A percentile compares a stretch with the other conserved stretches of the same genome.
phyloP scores from a whole-genome alignment of 2,888 invertebrate genomes.

The Drosophila subquinaria region DNA sequence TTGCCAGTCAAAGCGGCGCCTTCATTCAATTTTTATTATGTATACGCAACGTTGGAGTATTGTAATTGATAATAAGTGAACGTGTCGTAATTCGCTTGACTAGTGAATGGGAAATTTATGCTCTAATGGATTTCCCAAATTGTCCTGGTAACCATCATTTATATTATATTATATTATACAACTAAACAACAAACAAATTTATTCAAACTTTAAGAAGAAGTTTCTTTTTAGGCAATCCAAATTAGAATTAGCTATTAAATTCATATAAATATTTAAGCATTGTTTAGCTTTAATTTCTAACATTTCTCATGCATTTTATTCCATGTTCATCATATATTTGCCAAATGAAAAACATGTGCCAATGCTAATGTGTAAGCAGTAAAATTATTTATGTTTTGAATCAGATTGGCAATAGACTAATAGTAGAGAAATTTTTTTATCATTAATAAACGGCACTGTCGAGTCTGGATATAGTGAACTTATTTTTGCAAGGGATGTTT shows the following conservation, averaged over 20 bases:
- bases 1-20: conserved; percentile 65
- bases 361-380: too few species aligned
- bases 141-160: neutral
- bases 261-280: neutral
- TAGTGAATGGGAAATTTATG: conserved; percentile 6
- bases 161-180: too few species aligned
- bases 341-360: neutral
- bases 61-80: conserved; percentile 22
- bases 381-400: neutral
- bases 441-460: too few species aligned
- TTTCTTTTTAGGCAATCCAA: neutral
- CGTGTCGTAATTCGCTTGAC: conserved; percentile 18
- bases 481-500: too few species aligned
- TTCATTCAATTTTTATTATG: conserved; percentile 51
- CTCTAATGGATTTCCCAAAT: conserved; percentile 3
- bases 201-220: neutral
- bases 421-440: neutral
- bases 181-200: neutral
- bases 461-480: too few species aligned
- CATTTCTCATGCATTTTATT: neutral
- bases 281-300: neutral
- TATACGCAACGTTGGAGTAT: conserved; percentile 38
- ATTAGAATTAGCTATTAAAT: neutral
- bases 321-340: neutral
- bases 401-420: too few species aligned